phyloP scores from a whole-genome alignment of 2,888 invertebrate species.

The Steromphala cineraria region DNA sequence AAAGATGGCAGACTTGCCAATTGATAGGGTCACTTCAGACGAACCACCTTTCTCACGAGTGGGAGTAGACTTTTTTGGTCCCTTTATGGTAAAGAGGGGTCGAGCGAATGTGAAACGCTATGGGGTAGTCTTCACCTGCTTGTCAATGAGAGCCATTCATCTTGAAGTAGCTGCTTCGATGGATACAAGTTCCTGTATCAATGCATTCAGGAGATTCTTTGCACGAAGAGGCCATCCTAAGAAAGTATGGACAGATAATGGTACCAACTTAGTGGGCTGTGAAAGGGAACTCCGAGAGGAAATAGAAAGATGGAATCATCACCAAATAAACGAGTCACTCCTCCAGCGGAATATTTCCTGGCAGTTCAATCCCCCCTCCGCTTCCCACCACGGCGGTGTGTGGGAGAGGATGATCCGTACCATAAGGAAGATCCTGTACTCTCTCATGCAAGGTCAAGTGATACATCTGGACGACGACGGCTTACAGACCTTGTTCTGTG shows the following conservation, averaged over 20 bases:
- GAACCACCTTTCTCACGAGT: neutral
- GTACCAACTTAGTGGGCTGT: neutral
- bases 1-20: neutral
- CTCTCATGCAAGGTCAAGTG: no score
- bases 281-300: neutral
- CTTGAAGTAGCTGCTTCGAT: no score
- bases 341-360: neutral
- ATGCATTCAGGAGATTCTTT: no score
- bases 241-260: neutral
- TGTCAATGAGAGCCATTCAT: no score
- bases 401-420: neutral
- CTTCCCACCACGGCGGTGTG: conserved; percentile 8
- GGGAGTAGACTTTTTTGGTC: neutral
- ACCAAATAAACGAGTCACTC: neutral
- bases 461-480: no score
- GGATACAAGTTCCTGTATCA: no score
- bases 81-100: neutral
- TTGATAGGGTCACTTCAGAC: neutral
- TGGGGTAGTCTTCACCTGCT: neutral
- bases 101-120: neutral
- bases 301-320: neutral
- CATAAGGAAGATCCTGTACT: neutral
- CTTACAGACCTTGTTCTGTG: no score
- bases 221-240: neutral
- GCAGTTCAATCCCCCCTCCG: conserved; percentile 6